Conservation (phyloP, 2,113 vertebrate species). For the Amphilophus citrinellus region DNA sequence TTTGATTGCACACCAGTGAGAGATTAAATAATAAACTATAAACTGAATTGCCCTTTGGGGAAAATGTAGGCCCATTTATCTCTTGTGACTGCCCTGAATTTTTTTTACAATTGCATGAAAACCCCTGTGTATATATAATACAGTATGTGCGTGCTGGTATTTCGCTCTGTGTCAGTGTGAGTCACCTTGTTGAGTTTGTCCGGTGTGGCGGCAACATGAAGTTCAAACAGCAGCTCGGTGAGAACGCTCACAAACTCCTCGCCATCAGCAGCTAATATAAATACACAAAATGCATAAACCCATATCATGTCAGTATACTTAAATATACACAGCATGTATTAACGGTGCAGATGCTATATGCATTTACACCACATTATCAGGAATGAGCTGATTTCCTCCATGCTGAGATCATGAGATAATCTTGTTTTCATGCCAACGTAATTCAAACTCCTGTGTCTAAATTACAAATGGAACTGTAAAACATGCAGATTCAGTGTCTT, state of each 20-base stretch:
- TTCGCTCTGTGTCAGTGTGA: not conserved
- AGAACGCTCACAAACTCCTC: slow-evolving; percentile 92
- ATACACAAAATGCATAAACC: slow-evolving; percentile 33
- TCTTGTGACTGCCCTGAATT: not conserved
- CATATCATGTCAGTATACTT: not conserved
- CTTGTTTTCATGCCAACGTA: slow-evolving; percentile 21
- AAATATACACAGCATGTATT: not conserved
- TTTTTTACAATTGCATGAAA: not conserved
- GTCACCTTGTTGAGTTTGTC: slow-evolving; percentile 97
- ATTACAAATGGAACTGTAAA: slow-evolving; percentile 3
- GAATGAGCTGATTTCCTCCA: slow-evolving; percentile 21
- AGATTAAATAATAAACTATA: not conserved
- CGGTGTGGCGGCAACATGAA: slow-evolving; percentile 96
- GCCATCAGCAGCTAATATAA: slow-evolving; percentile 78
- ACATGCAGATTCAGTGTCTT: slow-evolving; percentile 41
- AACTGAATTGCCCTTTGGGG: no score
- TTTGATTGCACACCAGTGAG: no score
- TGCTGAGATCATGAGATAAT: slow-evolving; percentile 23
- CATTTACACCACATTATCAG: slow-evolving; percentile 12
- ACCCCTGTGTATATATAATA: not conserved
- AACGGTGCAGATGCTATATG: slow-evolving; percentile 6
- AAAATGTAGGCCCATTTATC: no score
- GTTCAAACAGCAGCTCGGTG: slow-evolving; percentile 95
- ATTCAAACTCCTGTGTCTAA: slow-evolving; percentile 1
- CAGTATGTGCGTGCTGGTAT: not conserved